Percentiles rank a stretch among this genome's conserved stretches.
These are phyloP conservation scores for Amphipoea oculea DNA, from an alignment of 2,888 invertebrate species.

Conservation along the genomic window DNA sequence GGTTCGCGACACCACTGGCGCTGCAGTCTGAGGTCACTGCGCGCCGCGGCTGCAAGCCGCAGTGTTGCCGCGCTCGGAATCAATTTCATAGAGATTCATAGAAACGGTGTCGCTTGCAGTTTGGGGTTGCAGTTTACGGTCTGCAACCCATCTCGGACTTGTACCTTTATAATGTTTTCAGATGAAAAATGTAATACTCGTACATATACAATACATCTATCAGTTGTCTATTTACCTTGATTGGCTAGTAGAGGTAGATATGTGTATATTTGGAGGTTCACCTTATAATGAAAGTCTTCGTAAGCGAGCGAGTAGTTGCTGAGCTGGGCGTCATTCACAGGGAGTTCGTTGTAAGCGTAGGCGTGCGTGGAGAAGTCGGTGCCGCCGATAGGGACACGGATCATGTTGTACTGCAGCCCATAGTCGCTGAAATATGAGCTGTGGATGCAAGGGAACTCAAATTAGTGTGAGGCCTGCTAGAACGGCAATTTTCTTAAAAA, in stretches of 20 bases:
- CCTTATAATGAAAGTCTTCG: constrained; percentile 93
- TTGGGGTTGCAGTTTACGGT: no score
- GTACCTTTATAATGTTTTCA: neutral
- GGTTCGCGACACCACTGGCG: no score
- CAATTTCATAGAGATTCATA: no score
- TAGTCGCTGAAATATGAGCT: constrained; percentile 93
- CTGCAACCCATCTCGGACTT: no score
- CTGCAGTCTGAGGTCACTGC: no score
- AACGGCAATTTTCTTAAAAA: no score
- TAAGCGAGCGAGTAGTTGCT: constrained; percentile 90
- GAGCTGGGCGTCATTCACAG: constrained; percentile 89
- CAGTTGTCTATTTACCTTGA: neutral
- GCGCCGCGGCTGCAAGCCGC: no score
- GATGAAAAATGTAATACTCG: no score
- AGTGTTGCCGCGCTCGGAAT: no score
- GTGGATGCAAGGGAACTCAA: constrained; percentile 85
- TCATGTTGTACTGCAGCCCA: constrained; percentile 94
- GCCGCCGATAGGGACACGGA: constrained; percentile 93
- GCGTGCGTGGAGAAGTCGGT: constrained; percentile 94
- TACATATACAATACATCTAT: neutral
- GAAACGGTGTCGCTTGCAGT: no score
- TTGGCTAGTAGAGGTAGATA: neutral
- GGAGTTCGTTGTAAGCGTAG: constrained; percentile 93
- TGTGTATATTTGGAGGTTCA: constrained; percentile 65
- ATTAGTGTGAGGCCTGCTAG: neutral